Base-by-base conservation (phyloP, 2,113 vertebrate species). In the Alexandromys fortis region DNA sequence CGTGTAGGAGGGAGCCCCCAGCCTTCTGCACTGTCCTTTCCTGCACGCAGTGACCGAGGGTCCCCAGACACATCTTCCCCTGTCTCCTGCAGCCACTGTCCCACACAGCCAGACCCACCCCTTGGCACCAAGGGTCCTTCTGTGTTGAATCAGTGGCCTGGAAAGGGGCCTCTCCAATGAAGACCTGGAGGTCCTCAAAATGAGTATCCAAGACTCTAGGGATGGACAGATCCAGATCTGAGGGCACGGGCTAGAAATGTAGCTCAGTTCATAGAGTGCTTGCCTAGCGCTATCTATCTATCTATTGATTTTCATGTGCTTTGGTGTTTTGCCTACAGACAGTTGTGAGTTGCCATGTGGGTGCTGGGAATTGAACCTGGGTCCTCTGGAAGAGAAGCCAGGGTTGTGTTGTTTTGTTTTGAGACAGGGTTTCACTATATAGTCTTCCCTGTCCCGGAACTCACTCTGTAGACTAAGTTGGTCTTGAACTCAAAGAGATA, bases 1-100 rank as follows among this genome's bases (percentile, higher is more conserved):
- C 9, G 5, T 24, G 75, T 47, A 63, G 94, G 88, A 92, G 96
- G 92, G 83, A 77, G 65, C 26, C 73, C 70, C 73, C 68, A 24
- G 49, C 12, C 5, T 5, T 68, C 52, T 12, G 76, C 2, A 22
- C 70, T 5, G 89, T 13, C 81, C 89, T 87, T 94, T 70, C 72
- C 30, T 3, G 24, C 7, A 19, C 1, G 26, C 24, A 35, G 19
- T 58, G 52, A 35, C 77, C 3, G 0, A 19, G 42, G 45, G 1
- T 8, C 88, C 42, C 4, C 4, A 55, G 38, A 30, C 28, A 58
- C 13, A 73, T 73, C 52, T 30, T 22, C 86, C 47, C 21, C 55
- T 45, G 47, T 42, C 12, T 42, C 17, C 58, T 65, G 77, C 5
- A 0, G 17, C 45, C 21, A 30, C 5, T 14, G 14, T 21, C 55